phyloP scores from a whole-genome alignment of 2,797 vertebrate species.

The Lithobates pipiens region DNA sequence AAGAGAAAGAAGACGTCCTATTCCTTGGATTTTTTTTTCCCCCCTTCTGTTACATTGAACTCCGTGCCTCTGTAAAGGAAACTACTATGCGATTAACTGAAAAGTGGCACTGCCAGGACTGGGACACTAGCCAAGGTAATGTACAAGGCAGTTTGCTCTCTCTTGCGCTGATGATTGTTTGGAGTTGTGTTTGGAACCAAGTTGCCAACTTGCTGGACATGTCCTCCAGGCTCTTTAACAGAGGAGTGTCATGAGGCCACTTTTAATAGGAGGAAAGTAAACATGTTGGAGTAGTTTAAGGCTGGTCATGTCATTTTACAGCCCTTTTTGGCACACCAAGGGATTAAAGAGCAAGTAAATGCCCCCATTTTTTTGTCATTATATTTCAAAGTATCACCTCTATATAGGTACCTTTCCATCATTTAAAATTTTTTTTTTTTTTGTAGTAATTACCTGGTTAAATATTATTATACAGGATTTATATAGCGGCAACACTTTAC shows the following conservation, averaged over 20 bases:
- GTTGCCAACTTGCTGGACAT: conserved; percentile 44
- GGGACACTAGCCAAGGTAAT: conserved; percentile 55
- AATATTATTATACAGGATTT: too few species aligned
- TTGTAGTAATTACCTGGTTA: too few species aligned
- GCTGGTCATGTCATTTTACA: not conserved
- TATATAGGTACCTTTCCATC: too few species aligned
- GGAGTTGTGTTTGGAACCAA: conserved; percentile 18
- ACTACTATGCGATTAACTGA: conserved; percentile 32
- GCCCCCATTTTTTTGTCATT: too few species aligned
- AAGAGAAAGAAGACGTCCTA: conserved; percentile 51
- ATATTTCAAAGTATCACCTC: too few species aligned
- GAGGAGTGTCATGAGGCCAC: conserved; percentile 24
- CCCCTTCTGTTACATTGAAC: not conserved
- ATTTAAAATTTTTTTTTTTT: too few species aligned
- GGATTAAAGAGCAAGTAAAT: not conserved
- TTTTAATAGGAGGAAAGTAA: conserved; percentile 15
- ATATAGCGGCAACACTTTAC: too few species aligned
- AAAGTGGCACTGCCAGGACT: not conserved
- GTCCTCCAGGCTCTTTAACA: conserved; percentile 22
- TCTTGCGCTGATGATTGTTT: conserved; percentile 2
- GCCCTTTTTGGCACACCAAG: not conserved
- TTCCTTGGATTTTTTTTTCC: conserved; percentile 15
- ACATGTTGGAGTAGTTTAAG: conserved; percentile 9
- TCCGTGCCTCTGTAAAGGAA: conserved; percentile 21
- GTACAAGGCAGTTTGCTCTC: conserved; percentile 7